Evolutionary conservation across 2,888 invertebrate genomes (phyloP), one percentile per base, ranked within the genome.

Genomic region (Nycteola revayana): DNA sequence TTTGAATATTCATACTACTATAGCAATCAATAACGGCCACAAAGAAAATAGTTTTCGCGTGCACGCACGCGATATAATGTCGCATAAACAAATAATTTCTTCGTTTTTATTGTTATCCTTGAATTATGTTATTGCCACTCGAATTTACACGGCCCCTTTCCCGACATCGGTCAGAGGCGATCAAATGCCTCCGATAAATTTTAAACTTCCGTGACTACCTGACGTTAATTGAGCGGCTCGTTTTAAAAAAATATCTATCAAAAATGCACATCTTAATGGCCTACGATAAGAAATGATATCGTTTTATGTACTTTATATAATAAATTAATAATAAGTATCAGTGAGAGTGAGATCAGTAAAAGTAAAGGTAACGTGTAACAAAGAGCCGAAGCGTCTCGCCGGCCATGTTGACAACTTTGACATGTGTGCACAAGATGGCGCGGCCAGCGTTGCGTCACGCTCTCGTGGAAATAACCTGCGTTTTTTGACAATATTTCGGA

Each of bases 1-100:
- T 77, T 71, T 88, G 88, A 88, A 88, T 87, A 88, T 88, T 88
- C 86, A 88, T 88, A 86, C 75, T 77, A 74, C 77, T 80, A 79
- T 80, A 79, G 84, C 81, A 86, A 87, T 88, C 87, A 86, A 88
- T 88, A 88, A 82, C 76, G 70, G 71, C 72, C 70, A 81, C 82
- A 81, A 78, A 82, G 81, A 82, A 70, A 82, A 81, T 85, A 81
- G 81, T 83, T 86, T 87, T 86, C 79, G 85, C 87, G 86, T 87
- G 87, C 77, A 72, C 75, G 80, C 87, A 87, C 87, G 87, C 87
- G 76, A 88, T 82, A 75, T 68, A 66, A 70, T 84, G 83, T 83
- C 86, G 84, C 82, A 79, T 84, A 84, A 86, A 86, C 82, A 85
- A 87, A 83, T 83, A 87, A 82, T 83, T 84, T 83, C 75, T 76